A percentile compares a stretch with the other conserved stretches of the same genome.
These are phyloP conservation scores for Stigmatopora argus DNA, from an alignment of 2,113 vertebrate species.

Conservation along the genomic window DNA sequence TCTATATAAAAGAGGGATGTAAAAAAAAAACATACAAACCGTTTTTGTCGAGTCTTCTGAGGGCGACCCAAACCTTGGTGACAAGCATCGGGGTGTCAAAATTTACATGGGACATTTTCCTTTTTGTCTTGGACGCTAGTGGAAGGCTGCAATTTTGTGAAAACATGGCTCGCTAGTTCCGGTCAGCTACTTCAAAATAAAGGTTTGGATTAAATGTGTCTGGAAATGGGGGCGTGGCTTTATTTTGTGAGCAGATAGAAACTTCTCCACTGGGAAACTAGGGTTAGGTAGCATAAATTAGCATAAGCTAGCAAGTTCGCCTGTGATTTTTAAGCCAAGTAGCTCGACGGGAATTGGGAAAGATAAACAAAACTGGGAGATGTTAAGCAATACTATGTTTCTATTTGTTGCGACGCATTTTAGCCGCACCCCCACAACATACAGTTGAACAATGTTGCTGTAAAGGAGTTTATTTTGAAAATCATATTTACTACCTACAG, in stretches of 20 bases:
- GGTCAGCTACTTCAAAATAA: conserved; percentile 26
- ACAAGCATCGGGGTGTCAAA: conserved; percentile 11
- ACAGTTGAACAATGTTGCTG: not conserved
- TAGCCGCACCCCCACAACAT: too few relatives aligned
- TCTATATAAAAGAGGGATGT: not conserved
- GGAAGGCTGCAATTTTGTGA: not conserved
- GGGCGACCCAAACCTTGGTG: conserved; percentile 54
- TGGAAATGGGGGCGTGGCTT: too few relatives aligned
- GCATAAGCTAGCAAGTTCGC: too few relatives aligned
- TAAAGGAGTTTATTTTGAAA: not conserved
- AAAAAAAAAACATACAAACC: conserved; percentile 51
- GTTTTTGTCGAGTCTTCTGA: conserved; percentile 62
- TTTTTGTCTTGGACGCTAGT: not conserved
- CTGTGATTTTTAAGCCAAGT: too few relatives aligned
- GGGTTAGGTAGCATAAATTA: too few relatives aligned
- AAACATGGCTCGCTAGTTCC: not conserved
- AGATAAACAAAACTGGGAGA: too few relatives aligned
- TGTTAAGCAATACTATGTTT: too few relatives aligned
- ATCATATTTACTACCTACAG: conserved; percentile 33
- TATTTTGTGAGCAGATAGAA: too few relatives aligned
- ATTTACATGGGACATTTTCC: conserved; percentile 36
- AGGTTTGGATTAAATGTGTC: too few relatives aligned
- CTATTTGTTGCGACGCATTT: too few relatives aligned
- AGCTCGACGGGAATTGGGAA: too few relatives aligned
- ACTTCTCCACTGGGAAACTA: too few relatives aligned